Conservation (phyloP, 2,797 vertebrate genomes). For the Spinibarbus caldwelli region DNA sequence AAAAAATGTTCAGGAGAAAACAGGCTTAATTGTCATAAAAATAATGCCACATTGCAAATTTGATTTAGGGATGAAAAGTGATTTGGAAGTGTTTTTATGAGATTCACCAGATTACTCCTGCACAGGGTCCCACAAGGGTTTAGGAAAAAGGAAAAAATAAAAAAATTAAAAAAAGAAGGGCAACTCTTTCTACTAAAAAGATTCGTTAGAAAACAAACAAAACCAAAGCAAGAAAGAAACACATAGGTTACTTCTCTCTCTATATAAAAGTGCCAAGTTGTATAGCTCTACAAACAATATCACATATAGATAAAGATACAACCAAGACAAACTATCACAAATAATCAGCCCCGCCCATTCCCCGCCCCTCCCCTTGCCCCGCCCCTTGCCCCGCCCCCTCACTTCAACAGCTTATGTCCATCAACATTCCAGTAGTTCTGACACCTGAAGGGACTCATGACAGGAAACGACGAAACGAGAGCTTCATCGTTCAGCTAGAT, state of each 20-base stretch:
- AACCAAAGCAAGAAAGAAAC: slow-evolving; percentile 61
- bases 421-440: slow-evolving; percentile 86
- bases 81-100: background rate
- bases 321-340: slow-evolving; percentile 80
- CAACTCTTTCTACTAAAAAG: slow-evolving; percentile 83
- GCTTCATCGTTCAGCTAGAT: slow-evolving; percentile 17
- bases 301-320: slow-evolving; percentile 79
- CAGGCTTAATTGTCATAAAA: background rate
- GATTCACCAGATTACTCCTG: slow-evolving; percentile 52
- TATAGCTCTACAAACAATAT: slow-evolving; percentile 81
- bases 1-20: background rate
- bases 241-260: slow-evolving; percentile 79
- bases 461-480: slow-evolving; percentile 46
- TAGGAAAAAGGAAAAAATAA: slow-evolving; percentile 64
- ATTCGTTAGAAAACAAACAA: slow-evolving; percentile 78
- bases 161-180: slow-evolving; percentile 76
- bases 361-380: slow-evolving; percentile 51
- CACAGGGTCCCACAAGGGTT: slow-evolving; percentile 84
- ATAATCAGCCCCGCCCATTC: slow-evolving; percentile 60
- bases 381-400: slow-evolving; percentile 17
- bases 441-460: slow-evolving; percentile 59
- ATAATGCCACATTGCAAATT: background rate
- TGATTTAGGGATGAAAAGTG: background rate
- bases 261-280: slow-evolving; percentile 88
- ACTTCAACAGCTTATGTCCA: slow-evolving; percentile 79